Base-by-base conservation (phyloP, 2,888 invertebrate genomes). In the Theretra japonica region DNA sequence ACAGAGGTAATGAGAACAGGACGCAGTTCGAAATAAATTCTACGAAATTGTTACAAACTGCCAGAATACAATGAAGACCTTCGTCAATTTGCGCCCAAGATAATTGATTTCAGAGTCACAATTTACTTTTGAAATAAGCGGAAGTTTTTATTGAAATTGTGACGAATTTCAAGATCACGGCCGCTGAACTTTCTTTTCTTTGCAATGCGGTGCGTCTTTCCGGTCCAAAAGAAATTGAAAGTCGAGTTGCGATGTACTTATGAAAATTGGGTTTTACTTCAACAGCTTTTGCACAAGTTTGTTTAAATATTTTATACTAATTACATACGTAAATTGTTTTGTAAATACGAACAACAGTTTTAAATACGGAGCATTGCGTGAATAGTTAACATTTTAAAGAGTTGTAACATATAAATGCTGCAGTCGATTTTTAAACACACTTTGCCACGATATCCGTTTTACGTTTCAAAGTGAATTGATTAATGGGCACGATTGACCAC, bases 111-210 rank as follows among this genome's bases (percentile, higher is more conserved):
- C 41, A 65, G 65, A 65, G 21, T 41, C 6, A 65, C 41, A 65
- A 65, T 41, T 23, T 65, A 65, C 48, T n/a, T 48, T 65, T 71
- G 69, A 73, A 73, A 75, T 71, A 74, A 76, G 74, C 76, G 74
- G 71, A 75, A 75, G 71, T 75, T 75, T 60, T 73, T 73, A 74
- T 72, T 77, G 72, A 75, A 78, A 77, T 73, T 77, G 73, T 76
- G 68, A 77, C 79, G 76, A 73, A 78, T 75, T 76, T 74, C 73
- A 73, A 73, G 73, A 69, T 70, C 76, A 75, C 73, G 71, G 74
- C 72, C 73, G 75, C 69, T 69, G 8, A 79, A 77, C 78, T 81
- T 81, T 74, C 73, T 79, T 59, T 57, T 72, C 59, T 60, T 58
- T 59, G 53, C 41, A 41, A 21, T 41, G 21, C 62, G 41, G 33